Evolutionary conservation across 1,140 invertebrate genomes (phyloP), one percentile per base, ranked within the genome.

Genomic region (Microplitis mediator): DNA sequence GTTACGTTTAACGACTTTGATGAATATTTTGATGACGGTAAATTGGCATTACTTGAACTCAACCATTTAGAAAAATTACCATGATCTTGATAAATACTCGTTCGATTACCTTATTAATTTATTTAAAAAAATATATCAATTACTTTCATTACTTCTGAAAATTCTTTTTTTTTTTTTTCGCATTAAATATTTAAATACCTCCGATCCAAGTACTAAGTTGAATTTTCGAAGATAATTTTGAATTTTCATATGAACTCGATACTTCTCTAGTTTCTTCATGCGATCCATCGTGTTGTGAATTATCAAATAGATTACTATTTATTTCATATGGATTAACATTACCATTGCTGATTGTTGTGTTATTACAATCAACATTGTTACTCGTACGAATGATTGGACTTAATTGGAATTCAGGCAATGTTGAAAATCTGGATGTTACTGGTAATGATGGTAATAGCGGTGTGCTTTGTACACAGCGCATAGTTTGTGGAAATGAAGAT

Each of bases 121-220:
- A 66, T 36, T 60, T 39, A 39, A 11, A 45, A 50, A 5, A 14
- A 50, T 5, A 61, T 70, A n/a, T 31, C 23, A 5, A 1, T 16
- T 60, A 56, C 4, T 60, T 31, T 16, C 45, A 39, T 5, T n/a
- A n/a, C n/a, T n/a, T 9, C 39, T 6, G 39, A 61, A 54, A 45
- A 32, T 51, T 35, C 4, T 14, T 36, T 74, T 35, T 14, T 14
- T 36, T 74, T 65, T 50, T 8, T 13, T 62, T 69, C 39, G 73
- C 11, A 69, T 45, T 45, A 45, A 45, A 45, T 45, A 45, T 45
- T 45, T 45, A 45, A 45, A 11, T 77, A 85, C 85, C 86, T 79
- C 86, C 86, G 63, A 87, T 82, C 86, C 86, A 87, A 61, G 85
- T 87, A 69, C 86, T 87, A n/a, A 86, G 76, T 76, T 87, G 81